phyloP scores from a whole-genome alignment of 2,113 vertebrate genomes.

The Anguilla rostrata region DNA sequence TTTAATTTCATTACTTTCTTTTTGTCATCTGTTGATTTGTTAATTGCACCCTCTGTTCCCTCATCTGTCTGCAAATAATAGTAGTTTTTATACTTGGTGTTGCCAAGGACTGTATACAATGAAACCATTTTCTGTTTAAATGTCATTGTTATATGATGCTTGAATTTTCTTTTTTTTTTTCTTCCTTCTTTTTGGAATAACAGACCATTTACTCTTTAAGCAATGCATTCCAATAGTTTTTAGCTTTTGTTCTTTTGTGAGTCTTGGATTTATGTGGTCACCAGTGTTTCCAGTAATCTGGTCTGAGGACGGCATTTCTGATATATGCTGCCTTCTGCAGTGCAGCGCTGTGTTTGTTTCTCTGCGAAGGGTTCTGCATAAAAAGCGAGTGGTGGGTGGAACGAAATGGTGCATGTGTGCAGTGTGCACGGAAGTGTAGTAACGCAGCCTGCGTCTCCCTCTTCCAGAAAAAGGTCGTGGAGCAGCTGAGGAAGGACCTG shows the following conservation, averaged over 20 bases:
- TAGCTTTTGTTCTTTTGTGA: neutral
- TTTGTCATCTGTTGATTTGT: neutral
- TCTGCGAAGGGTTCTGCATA: neutral
- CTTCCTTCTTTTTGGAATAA: neutral
- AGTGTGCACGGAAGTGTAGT: neutral
- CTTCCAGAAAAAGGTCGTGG: slow-evolving; percentile 55
- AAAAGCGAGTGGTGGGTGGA: neutral
- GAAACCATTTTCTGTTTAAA: neutral
- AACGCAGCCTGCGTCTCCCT: neutral
- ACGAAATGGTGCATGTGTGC: neutral
- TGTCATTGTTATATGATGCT: neutral
- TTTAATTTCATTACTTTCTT: neutral
- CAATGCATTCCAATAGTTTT: neutral
- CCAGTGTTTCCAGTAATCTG: neutral
- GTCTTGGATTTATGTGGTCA: neutral
- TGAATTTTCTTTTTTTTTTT: neutral
- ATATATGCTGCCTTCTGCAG: neutral
- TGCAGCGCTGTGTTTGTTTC: neutral
- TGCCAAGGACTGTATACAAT: neutral
- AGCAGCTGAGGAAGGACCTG: slow-evolving; percentile 56
- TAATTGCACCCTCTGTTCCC: neutral
- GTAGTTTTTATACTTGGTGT: neutral
- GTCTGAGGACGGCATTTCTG: neutral
- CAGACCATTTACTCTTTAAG: neutral
- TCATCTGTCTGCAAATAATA: neutral